Evolutionary conservation across 2,888 invertebrate species (phyloP).

Genomic region (Amiota communis): DNA sequence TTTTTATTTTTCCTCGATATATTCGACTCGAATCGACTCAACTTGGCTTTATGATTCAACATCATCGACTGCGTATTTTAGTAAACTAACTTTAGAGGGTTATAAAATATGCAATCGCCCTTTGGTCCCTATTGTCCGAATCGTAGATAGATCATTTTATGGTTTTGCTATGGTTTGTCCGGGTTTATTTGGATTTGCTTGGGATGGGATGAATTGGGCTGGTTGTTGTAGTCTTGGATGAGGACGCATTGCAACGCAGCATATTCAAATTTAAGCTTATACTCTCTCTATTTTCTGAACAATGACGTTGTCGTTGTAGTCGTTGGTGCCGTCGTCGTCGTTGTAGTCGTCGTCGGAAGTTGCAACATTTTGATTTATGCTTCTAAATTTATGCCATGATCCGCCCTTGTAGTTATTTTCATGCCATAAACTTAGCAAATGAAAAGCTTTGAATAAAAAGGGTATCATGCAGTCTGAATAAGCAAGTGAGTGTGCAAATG

Average conservation of each 20-base stretch:
- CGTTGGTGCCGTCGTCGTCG: not conserved
- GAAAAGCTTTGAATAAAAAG: no score
- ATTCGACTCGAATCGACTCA: not conserved
- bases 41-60: slow-evolving; percentile 27
- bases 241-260: no score
- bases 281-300: not conserved
- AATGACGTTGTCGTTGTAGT: not conserved
- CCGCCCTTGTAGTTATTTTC: slow-evolving; percentile 35
- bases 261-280: no score
- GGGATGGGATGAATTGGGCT: no score
- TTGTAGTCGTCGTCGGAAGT: slow-evolving; percentile 69
- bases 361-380: slow-evolving; percentile 73
- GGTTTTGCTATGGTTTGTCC: no score
- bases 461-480: no score
- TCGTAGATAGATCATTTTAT: slow-evolving; percentile 29
- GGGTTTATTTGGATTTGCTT: no score
- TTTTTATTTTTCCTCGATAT: slow-evolving; percentile 6
- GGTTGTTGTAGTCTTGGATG: no score
- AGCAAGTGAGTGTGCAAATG: no score
- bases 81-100: not conserved
- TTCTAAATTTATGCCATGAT: slow-evolving; percentile 65
- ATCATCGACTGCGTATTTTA: slow-evolving; percentile 13
- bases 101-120: slow-evolving; percentile 28
- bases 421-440: not conserved
- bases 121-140: slow-evolving; percentile 13